Conservation (phyloP, 2,797 vertebrate species). For the Denticeps clupeoides region DNA sequence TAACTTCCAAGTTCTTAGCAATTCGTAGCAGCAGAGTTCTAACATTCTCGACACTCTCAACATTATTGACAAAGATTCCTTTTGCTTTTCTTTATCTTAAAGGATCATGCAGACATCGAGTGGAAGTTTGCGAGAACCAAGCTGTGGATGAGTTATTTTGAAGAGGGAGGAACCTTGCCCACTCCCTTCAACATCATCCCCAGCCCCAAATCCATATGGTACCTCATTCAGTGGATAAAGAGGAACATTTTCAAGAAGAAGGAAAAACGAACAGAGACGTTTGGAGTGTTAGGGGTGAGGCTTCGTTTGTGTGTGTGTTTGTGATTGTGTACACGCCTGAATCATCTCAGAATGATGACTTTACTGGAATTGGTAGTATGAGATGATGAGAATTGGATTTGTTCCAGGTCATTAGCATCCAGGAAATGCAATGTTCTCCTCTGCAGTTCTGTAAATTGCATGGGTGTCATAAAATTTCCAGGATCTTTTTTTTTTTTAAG, state of each 20-base stretch:
- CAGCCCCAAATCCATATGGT: conserved; percentile 88
- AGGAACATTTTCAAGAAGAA: conserved; percentile 66
- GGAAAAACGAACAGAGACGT: conserved; percentile 68
- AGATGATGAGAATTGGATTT: not conserved
- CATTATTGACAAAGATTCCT: too few species aligned
- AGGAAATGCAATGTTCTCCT: too few species aligned
- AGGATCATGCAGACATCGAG: conserved; percentile 98
- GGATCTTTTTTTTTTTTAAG: too few species aligned
- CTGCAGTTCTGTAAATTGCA: too few species aligned
- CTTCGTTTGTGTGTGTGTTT: not conserved
- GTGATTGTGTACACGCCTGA: not conserved
- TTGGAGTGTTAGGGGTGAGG: conserved; percentile 85
- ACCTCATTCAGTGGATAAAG: conserved; percentile 76
- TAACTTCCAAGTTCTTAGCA: too few species aligned
- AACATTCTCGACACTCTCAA: too few species aligned
- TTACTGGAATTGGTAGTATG: not conserved
- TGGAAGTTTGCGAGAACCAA: conserved; percentile 99
- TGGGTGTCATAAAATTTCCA: too few species aligned
- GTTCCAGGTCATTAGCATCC: not conserved
- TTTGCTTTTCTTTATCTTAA: conserved; percentile 21
- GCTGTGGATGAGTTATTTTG: conserved; percentile 99
- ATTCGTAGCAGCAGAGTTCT: too few species aligned
- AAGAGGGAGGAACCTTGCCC: conserved; percentile 92
- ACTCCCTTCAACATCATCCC: conserved; percentile 95
- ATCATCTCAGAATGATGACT: not conserved